These are phyloP conservation scores for Mormyrops attenuatus DNA, from an alignment of 2,797 vertebrate species.

Conservation along the genomic window DNA sequence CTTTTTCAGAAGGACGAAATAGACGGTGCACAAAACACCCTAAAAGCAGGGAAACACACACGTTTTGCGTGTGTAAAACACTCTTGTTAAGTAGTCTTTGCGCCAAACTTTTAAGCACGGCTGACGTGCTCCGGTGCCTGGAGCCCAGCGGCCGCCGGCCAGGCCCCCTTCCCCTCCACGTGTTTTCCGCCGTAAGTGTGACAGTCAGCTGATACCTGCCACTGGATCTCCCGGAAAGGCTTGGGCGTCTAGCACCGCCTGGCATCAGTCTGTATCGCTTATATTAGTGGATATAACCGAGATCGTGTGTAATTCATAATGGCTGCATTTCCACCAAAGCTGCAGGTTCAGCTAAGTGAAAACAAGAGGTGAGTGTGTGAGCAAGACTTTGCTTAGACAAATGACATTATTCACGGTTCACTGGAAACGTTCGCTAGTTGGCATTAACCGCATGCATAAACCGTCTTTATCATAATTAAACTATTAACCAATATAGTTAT, in stretches of 20 bases:
- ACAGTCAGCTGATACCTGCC: conserved; percentile 15
- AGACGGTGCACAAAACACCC: background rate
- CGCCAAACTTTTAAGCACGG: background rate
- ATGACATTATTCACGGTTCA: background rate
- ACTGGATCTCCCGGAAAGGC: background rate
- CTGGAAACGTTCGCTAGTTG: background rate
- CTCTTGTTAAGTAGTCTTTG: background rate
- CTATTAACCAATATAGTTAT: background rate
- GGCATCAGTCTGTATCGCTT: background rate
- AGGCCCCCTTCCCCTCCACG: background rate
- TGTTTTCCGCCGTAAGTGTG: background rate
- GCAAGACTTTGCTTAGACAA: background rate
- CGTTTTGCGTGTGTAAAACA: background rate
- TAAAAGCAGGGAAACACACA: background rate
- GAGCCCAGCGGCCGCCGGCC: background rate
- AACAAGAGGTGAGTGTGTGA: background rate
- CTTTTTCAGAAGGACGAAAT: background rate
- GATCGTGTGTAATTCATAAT: background rate
- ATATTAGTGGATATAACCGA: background rate
- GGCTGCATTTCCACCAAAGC: conserved; percentile 2
- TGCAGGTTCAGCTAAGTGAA: conserved; percentile 30
- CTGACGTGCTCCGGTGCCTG: background rate
- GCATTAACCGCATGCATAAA: background rate
- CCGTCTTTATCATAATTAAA: background rate
- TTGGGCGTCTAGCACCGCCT: background rate